Percentiles rank a stretch among this genome's conserved stretches.
phyloP scores from a whole-genome alignment of 1,140 invertebrate genomes.

The Plutomurus gul region DNA sequence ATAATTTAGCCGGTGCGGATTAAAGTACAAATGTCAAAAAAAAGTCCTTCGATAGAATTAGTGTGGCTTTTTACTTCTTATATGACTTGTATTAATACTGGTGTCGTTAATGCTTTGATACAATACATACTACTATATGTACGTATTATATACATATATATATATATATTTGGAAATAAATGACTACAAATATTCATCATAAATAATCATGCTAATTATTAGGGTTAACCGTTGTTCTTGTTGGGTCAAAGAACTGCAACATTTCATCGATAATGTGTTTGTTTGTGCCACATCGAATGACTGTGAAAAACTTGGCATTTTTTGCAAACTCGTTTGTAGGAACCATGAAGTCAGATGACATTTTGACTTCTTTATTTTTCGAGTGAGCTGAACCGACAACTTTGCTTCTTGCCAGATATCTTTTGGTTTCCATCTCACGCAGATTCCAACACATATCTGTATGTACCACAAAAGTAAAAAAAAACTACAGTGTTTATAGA shows the following conservation, averaged over 20 bases:
- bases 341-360: neutral
- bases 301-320: neutral
- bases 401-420: no score
- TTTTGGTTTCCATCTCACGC: no score
- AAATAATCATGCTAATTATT: no score
- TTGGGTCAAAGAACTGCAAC: neutral
- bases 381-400: neutral
- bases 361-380: constrained; percentile 4
- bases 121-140: no score
- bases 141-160: no score
- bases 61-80: neutral
- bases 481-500: no score
- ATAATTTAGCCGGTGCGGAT: neutral
- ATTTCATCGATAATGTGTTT: neutral
- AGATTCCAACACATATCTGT: neutral
- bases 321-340: constrained; percentile 16
- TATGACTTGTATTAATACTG: neutral
- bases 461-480: no score
- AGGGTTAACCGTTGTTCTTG: neutral
- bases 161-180: constrained; percentile 29
- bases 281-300: no score
- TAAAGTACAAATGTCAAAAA: neutral
- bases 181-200: neutral
- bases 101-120: neutral
- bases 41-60: neutral